phyloP scores from a whole-genome alignment of 2,797 vertebrate species.

The Nasua narica region DNA sequence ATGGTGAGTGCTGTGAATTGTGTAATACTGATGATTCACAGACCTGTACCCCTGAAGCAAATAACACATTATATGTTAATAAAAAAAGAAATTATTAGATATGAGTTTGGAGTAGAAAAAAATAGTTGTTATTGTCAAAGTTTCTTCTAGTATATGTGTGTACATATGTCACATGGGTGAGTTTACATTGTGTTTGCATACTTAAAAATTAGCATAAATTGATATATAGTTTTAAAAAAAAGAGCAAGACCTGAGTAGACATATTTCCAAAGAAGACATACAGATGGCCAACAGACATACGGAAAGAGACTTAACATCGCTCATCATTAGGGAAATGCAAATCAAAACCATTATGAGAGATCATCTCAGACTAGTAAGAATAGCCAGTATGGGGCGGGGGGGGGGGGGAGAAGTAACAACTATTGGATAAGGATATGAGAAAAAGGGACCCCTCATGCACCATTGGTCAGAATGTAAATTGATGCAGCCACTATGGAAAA shows the following conservation, averaged over 20 bases:
- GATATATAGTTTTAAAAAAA: neutral
- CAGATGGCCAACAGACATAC: neutral
- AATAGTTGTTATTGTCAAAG: no score
- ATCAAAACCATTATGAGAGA: neutral
- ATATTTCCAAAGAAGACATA: no score
- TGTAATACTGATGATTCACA: no score
- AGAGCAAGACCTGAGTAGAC: neutral
- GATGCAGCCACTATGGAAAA: neutral
- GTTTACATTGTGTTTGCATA: neutral
- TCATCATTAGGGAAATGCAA: neutral
- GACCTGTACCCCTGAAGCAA: no score
- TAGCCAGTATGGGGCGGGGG: neutral
- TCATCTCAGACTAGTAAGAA: neutral
- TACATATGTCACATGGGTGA: neutral
- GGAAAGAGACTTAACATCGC: neutral
- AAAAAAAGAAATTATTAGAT: no score
- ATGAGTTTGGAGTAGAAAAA: no score
- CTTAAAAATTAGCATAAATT: neutral
- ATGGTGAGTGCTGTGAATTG: no score
- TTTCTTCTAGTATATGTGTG: no score
- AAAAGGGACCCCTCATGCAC: neutral
- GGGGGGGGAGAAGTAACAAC: neutral
- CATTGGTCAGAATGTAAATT: neutral
- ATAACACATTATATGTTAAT: no score
- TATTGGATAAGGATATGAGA: neutral